Evolutionary conservation across 2,888 invertebrate genomes (phyloP), one percentile per base, ranked within the genome.

Genomic region (Ecdyonurus torrentis): DNA sequence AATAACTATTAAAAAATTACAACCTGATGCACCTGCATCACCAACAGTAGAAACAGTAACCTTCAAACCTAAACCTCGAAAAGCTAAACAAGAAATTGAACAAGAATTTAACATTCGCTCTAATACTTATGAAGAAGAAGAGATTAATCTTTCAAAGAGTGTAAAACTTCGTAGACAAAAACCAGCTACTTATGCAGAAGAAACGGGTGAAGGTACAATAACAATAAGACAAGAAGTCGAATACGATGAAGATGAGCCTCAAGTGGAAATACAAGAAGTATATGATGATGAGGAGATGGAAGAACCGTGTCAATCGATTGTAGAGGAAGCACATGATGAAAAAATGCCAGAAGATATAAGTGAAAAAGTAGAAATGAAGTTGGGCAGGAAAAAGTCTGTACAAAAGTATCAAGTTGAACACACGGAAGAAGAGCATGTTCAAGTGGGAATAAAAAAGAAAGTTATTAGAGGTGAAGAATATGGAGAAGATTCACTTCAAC

Each of bases 21-120:
- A 66, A 7, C 75, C 79, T 3, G 85, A 86, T 67, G 77, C 86
- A 66, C 84, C 86, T 58, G 89, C 89, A 78, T 80, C 83, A 60
- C 83, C 85, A 1, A 87, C 86, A 70, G 82, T 84, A 10, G 86
- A 89, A 77, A 86, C 82, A 68, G 89, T 91, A 0, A 89, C 87
- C 52, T 90, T 90, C 74, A 66, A 66, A 25, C 71, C 70, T 15
- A 85, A 84, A 74, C 75, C 78, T 2, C 86, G 84, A 0, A 89
- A 86, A 77, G 87, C 86, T 0, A 88, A 87, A 74, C 90, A 91
- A 78, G 88, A 90, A 69, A 88, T 91, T 18, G 91, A 91, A 71
- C 91, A 91, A 76, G 91, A 91, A 75, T 91, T 91, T 72, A 90
- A 87, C 74, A 90, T 91, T 67, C 86, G 87, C 15, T 75, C 91